Evolutionary conservation across 2,113 vertebrate genomes (phyloP).

Genomic region (Antennarius striatus): DNA sequence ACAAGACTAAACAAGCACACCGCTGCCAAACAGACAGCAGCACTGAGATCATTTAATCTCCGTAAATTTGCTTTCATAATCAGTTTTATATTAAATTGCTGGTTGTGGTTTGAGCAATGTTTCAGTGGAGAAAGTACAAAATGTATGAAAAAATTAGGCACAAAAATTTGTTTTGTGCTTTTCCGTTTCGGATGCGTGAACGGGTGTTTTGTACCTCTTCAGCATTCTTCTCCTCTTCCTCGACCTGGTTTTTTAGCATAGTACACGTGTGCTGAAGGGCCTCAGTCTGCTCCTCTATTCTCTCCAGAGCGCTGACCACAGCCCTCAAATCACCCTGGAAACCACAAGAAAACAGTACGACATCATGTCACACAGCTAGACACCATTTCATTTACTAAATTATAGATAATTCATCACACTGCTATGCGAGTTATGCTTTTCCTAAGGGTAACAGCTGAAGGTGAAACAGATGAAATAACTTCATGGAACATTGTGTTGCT

Average conservation of each 20-base stretch:
- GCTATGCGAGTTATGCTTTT: too few species aligned
- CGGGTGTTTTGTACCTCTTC: conserved; percentile 65
- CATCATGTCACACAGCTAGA: neutral
- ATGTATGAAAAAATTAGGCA: neutral
- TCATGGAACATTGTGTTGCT: too few species aligned
- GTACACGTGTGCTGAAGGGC: conserved; percentile 59
- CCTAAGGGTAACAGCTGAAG: too few species aligned
- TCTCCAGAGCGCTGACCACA: conserved; percentile 64
- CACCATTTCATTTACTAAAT: neutral
- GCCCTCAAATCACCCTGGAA: conserved; percentile 59
- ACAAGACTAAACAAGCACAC: too few species aligned
- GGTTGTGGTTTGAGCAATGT: neutral
- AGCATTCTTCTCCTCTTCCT: conserved; percentile 68
- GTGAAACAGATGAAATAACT: too few species aligned
- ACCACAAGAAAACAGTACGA: conserved; percentile 6
- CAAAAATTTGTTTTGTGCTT: neutral
- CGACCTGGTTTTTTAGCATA: conserved; percentile 53
- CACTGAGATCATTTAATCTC: too few species aligned
- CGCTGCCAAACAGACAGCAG: too few species aligned
- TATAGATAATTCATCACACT: neutral
- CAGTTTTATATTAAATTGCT: neutral
- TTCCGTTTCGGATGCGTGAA: neutral
- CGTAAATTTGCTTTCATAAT: neutral
- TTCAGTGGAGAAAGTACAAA: neutral
- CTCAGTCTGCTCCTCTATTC: conserved; percentile 45